phyloP scores from a whole-genome alignment of 2,888 invertebrate genomes.

The Parnassius mnemosyne region DNA sequence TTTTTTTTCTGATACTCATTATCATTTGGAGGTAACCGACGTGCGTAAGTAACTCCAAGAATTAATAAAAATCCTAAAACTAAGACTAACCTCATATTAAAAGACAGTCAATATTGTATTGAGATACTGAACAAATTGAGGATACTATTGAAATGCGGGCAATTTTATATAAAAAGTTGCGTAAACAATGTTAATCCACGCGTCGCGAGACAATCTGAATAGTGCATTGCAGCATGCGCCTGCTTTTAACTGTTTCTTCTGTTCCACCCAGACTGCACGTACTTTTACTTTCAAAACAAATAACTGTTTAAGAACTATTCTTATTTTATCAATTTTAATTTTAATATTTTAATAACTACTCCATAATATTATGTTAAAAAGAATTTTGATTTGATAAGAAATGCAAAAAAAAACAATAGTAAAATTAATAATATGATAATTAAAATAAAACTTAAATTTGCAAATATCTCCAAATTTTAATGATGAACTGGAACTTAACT shows the following conservation, averaged over 20 bases:
- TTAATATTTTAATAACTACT: too few relatives aligned
- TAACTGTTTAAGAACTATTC: too few relatives aligned
- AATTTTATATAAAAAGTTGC: constrained; percentile 78
- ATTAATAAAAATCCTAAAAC: constrained; percentile 52
- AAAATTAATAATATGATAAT: too few relatives aligned
- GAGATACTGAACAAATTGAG: constrained; percentile 54
- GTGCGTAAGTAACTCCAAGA: constrained; percentile 48
- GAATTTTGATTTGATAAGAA: too few relatives aligned
- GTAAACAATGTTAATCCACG: constrained; percentile 67
- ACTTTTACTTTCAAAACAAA: too few relatives aligned
- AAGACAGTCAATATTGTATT: constrained; percentile 29
- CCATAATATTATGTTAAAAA: too few relatives aligned
- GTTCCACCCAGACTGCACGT: not conserved
- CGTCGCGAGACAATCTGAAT: constrained; percentile 54
- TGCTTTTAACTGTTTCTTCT: constrained; percentile 7
- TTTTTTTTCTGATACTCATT: constrained; percentile 39
- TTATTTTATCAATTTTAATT: too few relatives aligned
- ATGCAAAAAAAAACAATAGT: too few relatives aligned
- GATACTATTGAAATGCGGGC: constrained; percentile 63
- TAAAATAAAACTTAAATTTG: too few relatives aligned
- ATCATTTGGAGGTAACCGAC: constrained; percentile 51
- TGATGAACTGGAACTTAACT: too few relatives aligned
- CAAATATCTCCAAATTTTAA: too few relatives aligned
- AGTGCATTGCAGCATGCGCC: constrained; percentile 50
- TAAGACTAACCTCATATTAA: constrained; percentile 60